Evolutionary conservation across 2,888 invertebrate genomes (phyloP).

Genomic region (Nemotelus pantherinus): DNA sequence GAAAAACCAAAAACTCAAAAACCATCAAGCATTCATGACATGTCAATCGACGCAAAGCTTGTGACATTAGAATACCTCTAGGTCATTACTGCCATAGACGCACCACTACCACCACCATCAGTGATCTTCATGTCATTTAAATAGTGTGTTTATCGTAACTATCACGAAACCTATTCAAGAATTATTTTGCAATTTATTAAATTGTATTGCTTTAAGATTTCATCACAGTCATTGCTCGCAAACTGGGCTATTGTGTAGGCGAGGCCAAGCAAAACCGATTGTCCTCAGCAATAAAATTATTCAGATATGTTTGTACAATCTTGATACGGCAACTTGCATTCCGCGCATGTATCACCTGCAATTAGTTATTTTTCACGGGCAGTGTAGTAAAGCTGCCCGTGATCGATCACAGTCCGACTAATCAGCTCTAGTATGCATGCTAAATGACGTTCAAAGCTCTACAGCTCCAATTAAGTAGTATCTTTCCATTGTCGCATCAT

Average conservation of each 20-base stretch:
- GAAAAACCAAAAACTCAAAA: too few relatives aligned
- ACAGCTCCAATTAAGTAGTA: conserved; percentile 6
- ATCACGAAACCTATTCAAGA: not conserved
- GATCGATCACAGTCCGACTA: not conserved
- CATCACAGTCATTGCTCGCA: not conserved
- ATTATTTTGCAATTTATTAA: not conserved
- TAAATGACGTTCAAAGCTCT: not conserved
- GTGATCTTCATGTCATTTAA: not conserved
- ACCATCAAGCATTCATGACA: too few relatives aligned
- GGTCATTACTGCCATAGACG: too few relatives aligned
- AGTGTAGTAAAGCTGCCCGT: not conserved
- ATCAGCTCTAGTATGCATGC: too few relatives aligned
- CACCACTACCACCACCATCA: not conserved
- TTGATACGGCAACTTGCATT: not conserved
- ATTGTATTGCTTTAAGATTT: not conserved
- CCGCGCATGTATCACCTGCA: too few relatives aligned
- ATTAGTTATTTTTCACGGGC: too few relatives aligned
- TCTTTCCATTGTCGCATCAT: not conserved
- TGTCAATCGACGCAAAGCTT: too few relatives aligned
- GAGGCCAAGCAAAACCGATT: conserved; percentile 7
- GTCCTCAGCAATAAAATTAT: conserved; percentile 18
- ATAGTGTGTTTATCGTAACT: not conserved
- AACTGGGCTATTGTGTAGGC: not conserved
- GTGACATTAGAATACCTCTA: too few relatives aligned
- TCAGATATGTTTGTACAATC: conserved; percentile 3